Conservation (phyloP, 2,113 vertebrate genomes). For the Seriola aureovittata region DNA sequence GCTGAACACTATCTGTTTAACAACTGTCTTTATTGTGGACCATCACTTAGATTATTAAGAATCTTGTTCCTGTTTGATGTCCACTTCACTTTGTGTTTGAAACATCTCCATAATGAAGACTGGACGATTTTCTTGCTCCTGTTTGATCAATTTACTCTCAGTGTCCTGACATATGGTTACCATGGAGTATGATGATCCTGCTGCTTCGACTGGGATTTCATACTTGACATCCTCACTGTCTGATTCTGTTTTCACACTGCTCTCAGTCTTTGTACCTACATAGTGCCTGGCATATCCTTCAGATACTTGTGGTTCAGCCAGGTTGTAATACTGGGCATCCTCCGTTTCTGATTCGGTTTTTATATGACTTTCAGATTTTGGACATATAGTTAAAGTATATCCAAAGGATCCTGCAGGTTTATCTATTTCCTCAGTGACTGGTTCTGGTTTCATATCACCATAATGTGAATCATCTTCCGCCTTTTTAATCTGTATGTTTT, state of each 20-base stretch:
- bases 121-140: conserved; percentile 1
- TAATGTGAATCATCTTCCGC: conserved; percentile 9
- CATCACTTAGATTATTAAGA: background rate
- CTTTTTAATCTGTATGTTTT: conserved; percentile 7
- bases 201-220: background rate
- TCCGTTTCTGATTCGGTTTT: background rate
- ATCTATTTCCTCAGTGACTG: background rate
- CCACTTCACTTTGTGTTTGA: background rate
- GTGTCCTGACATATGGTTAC: background rate
- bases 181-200: background rate
- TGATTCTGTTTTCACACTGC: background rate
- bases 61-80: background rate
- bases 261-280: no score
- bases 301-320: no score
- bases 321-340: background rate
- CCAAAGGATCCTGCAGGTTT: background rate
- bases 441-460: background rate
- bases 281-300: no score
- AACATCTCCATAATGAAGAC: background rate
- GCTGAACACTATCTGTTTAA: no score
- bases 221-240: background rate
- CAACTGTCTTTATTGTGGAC: no score
- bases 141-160: background rate
- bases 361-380: background rate
- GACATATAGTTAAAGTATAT: background rate